phyloP scores from a whole-genome alignment of 2,797 vertebrate species.

The Etheostoma nigrum region DNA sequence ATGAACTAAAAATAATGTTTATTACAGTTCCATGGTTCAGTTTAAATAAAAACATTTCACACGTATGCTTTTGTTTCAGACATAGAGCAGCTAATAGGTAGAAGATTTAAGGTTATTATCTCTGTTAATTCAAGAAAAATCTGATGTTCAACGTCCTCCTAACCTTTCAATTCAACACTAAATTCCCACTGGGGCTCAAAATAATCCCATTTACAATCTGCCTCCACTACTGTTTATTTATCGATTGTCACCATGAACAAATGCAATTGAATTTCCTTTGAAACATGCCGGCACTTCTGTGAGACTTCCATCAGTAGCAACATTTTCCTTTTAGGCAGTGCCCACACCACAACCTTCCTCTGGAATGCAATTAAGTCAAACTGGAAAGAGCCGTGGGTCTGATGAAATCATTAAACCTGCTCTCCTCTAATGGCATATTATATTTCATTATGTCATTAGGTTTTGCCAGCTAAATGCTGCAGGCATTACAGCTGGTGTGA shows the following conservation, averaged over 20 bases:
- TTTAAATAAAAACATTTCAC: slow-evolving; percentile 8
- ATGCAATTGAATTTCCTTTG: slow-evolving; percentile 28
- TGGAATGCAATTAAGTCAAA: slow-evolving; percentile 52
- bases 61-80: not conserved
- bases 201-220: slow-evolving; percentile 28
- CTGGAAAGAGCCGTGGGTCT: slow-evolving; percentile 18
- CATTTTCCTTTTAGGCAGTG: slow-evolving; percentile 20
- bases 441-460: slow-evolving; percentile 54
- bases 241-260: slow-evolving; percentile 22
- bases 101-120: slow-evolving; percentile 2
- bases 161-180: not conserved
- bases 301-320: slow-evolving; percentile 39
- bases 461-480: slow-evolving; percentile 42
- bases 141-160: not conserved
- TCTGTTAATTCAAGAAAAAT: not conserved
- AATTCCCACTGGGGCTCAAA: slow-evolving; percentile 12
- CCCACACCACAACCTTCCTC: slow-evolving; percentile 39
- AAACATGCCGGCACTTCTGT: slow-evolving; percentile 4
- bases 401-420: slow-evolving; percentile 65
- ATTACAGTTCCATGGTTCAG: not conserved
- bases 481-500: slow-evolving; percentile 35
- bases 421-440: slow-evolving; percentile 58
- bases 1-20: not conserved
- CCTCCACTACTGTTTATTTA: slow-evolving; percentile 12
- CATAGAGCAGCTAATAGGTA: not conserved